Conservation (phyloP, 1,140 invertebrate genomes). For the Caenorhabditis latens region DNA sequence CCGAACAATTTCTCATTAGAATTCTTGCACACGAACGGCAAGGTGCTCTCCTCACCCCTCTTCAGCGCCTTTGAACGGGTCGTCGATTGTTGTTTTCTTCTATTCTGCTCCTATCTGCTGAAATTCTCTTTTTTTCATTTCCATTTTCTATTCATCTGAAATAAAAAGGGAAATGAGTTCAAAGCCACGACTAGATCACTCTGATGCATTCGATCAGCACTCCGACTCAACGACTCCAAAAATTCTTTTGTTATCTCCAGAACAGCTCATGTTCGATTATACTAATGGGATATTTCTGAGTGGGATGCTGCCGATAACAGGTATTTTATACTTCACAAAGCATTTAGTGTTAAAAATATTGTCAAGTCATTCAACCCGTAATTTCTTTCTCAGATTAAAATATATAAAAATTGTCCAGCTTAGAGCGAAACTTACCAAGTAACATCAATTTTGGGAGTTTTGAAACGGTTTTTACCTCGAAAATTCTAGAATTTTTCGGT, state of each 20-base stretch:
- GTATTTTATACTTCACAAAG: not conserved
- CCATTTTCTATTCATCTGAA: not conserved
- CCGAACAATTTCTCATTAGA: slow-evolving; percentile 49
- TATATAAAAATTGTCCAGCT: no score
- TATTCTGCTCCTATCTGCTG: not conserved
- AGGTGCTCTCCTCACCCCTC: not conserved
- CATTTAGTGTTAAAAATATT: no score
- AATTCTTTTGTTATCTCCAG: slow-evolving; percentile 23
- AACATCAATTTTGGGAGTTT: no score
- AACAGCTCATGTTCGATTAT: slow-evolving; percentile 46
- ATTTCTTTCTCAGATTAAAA: no score
- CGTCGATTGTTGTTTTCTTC: slow-evolving; percentile 18
- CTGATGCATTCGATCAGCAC: slow-evolving; percentile 41
- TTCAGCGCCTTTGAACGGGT: no score
- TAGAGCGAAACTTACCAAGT: no score
- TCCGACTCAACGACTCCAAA: slow-evolving; percentile 30
- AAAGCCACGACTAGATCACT: slow-evolving; percentile 19
- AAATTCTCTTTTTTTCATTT: not conserved
- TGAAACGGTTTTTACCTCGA: no score
- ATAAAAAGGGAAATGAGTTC: not conserved
- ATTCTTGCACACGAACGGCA: slow-evolving; percentile 13
- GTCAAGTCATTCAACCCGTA: no score
- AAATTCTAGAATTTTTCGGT: no score
- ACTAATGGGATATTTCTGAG: slow-evolving; percentile 32
- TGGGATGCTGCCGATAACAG: not conserved